Evolutionary conservation across 1,140 invertebrate genomes (phyloP).

Genomic region (Euschistus heros): DNA sequence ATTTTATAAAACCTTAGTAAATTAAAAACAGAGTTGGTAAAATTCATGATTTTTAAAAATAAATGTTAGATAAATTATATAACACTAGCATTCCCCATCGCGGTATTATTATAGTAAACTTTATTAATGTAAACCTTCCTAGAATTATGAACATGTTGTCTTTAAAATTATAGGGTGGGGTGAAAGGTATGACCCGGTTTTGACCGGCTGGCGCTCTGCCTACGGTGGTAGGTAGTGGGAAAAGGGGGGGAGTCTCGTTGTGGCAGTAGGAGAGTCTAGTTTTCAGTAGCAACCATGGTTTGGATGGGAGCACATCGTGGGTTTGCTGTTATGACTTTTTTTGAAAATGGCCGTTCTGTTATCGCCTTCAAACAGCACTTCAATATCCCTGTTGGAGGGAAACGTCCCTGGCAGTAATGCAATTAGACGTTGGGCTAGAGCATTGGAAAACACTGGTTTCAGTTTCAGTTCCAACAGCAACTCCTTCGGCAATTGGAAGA

Average conservation of each 20-base stretch:
- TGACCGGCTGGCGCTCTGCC: neutral
- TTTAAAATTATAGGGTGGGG: neutral
- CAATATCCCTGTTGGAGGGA: neutral
- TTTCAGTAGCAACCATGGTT: no score
- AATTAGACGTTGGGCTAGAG: no score
- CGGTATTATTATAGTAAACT: no score
- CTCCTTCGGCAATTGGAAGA: neutral
- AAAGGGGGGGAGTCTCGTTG: no score
- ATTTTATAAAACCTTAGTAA: neutral
- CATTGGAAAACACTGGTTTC: neutral
- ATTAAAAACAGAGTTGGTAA: constrained; percentile 41
- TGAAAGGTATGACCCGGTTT: neutral
- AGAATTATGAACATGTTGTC: no score
- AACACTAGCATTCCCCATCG: no score
- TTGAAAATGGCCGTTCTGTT: neutral
- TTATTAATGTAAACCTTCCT: no score
- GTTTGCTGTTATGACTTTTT: neutral
- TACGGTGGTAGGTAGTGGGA: neutral
- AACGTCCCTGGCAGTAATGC: no score
- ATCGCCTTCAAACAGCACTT: neutral
- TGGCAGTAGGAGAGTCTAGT: no score
- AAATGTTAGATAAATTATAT: neutral
- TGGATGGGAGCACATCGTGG: neutral
- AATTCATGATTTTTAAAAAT: neutral
- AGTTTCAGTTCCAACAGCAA: no score